These are phyloP conservation scores for Macrotus californicus DNA, from an alignment of 2,113 vertebrate genomes.

Conservation along the genomic window DNA sequence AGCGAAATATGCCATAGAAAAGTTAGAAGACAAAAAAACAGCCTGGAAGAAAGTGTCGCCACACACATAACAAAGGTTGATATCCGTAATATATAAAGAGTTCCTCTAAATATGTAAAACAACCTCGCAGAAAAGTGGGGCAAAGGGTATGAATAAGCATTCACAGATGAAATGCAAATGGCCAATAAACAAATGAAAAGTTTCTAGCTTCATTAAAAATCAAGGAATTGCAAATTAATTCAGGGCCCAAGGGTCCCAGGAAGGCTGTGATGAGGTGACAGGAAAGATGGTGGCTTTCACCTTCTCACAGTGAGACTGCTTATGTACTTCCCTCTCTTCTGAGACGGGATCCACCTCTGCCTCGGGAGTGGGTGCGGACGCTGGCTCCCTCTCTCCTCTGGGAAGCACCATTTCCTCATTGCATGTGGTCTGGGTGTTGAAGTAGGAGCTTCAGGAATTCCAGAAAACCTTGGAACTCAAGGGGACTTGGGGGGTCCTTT, in stretches of 20 bases:
- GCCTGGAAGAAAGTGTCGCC: neutral
- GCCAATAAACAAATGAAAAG: neutral
- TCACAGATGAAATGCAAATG: neutral
- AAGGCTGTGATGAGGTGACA: neutral
- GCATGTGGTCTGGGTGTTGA: neutral
- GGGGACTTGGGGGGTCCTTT: neutral
- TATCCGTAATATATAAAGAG: neutral
- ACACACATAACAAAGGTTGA: neutral
- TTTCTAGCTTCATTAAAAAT: neutral
- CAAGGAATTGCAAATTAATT: neutral
- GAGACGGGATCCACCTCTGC: constrained; percentile 1
- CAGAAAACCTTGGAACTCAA: neutral
- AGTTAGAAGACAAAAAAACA: neutral
- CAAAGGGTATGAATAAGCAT: neutral
- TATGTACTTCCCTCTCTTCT: neutral
- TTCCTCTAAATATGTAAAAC: neutral
- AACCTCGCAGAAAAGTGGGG: neutral
- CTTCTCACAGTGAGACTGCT: neutral
- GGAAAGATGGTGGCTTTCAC: neutral
- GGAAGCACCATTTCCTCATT: constrained; percentile 20
- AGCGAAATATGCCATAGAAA: neutral
- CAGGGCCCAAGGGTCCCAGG: neutral
- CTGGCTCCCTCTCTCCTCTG: neutral
- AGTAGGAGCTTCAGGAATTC: neutral
- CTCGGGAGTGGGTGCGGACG: neutral